Percentiles rank a stretch among this genome's conserved stretches.
Evolutionary conservation across 2,888 invertebrate genomes (phyloP).

Genomic region (Agapetus fuscipes): DNA sequence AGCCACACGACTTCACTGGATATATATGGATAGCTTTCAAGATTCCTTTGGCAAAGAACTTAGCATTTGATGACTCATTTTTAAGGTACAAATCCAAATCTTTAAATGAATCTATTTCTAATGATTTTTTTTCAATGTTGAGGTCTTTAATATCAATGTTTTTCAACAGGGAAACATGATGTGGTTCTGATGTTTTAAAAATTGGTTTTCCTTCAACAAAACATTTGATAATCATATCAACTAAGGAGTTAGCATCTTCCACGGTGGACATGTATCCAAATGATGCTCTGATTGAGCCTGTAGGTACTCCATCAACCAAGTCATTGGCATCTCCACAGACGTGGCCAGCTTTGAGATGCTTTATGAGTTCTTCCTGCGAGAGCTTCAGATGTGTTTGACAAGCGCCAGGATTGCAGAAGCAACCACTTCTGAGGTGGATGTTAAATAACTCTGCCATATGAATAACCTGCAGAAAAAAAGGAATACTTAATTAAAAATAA

Average conservation of each 20-base stretch:
- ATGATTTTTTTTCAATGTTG: conserved; percentile 17
- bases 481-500: conserved; percentile 9
- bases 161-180: no score
- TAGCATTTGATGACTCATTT: no score
- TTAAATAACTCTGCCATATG: conserved; percentile 81
- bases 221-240: conserved; percentile 65
- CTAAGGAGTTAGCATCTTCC: conserved; percentile 59
- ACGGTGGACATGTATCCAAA: conserved; percentile 84
- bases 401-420: conserved; percentile 94
- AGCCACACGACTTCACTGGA: conserved; percentile 87
- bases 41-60: no score
- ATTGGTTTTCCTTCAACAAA: conserved; percentile 60
- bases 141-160: background rate
- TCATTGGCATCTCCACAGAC: conserved; percentile 86
- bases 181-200: no score
- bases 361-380: conserved; percentile 56
- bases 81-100: no score
- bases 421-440: conserved; percentile 84
- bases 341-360: conserved; percentile 79
- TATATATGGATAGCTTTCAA: conserved; percentile 57
- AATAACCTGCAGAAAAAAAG: conserved; percentile 53
- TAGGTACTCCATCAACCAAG: conserved; percentile 76
- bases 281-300: conserved; percentile 85
- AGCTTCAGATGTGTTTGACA: conserved; percentile 74
- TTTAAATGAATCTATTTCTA: no score